phyloP scores from a whole-genome alignment of 2,888 invertebrate genomes.

The Lottia gigantea region DNA sequence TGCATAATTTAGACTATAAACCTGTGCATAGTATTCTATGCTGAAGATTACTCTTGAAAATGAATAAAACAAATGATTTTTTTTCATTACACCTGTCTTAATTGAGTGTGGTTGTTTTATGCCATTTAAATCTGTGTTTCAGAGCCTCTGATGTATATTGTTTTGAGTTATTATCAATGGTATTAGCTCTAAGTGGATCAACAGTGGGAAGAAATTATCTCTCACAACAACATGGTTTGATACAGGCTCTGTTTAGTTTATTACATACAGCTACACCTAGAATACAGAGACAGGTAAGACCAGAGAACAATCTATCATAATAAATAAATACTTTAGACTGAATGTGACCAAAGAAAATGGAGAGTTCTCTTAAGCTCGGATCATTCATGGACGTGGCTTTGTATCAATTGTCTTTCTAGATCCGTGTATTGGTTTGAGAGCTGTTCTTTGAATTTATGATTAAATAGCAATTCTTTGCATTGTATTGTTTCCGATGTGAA shows the following conservation, averaged over 20 bases:
- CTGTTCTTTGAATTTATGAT: too few species aligned
- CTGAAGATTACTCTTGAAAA: too few species aligned
- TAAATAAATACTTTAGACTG: background rate
- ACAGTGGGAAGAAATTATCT: constrained; percentile 89
- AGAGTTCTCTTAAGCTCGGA: too few species aligned
- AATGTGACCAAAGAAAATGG: background rate
- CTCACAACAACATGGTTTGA: constrained; percentile 86
- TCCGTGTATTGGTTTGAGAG: too few species aligned
- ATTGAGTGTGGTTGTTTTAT: too few species aligned
- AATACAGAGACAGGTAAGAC: constrained; percentile 86
- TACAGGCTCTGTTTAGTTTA: constrained; percentile 85
- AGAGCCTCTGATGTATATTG: constrained; percentile 84
- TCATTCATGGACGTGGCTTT: background rate
- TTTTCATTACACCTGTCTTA: too few species aligned
- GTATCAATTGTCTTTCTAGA: background rate
- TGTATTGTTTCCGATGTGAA: too few species aligned
- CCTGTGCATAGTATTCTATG: background rate
- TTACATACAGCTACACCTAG: constrained; percentile 94
- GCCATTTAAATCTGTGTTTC: background rate
- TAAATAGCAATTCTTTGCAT: too few species aligned
- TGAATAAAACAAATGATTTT: too few species aligned
- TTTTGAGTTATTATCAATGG: constrained; percentile 97
- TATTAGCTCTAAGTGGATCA: constrained; percentile 91
- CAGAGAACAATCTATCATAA: too few species aligned
- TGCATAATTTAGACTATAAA: background rate